These are phyloP conservation scores for Aegotheles bennettii DNA, from an alignment of 2,113 vertebrate genomes.

Conservation along the genomic window DNA sequence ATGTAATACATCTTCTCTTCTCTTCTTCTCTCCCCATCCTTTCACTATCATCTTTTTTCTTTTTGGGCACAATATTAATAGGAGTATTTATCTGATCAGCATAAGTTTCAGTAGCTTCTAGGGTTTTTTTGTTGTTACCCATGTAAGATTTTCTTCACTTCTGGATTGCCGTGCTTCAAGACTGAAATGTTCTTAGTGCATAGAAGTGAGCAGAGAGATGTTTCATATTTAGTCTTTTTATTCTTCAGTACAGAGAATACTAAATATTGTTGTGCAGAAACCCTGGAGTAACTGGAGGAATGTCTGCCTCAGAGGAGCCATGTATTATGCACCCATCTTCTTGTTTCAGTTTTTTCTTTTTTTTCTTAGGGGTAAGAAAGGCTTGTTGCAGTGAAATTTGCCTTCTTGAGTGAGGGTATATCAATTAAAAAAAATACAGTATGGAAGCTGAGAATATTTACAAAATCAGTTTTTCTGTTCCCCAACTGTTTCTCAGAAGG, in stretches of 20 bases:
- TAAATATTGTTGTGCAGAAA: slow-evolving; percentile 51
- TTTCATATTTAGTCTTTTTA: slow-evolving; percentile 29
- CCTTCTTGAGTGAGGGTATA: slow-evolving; percentile 4
- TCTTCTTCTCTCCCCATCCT: background rate
- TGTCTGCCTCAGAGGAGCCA: slow-evolving; percentile 20
- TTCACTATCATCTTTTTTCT: background rate
- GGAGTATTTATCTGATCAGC: background rate
- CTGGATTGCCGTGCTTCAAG: background rate
- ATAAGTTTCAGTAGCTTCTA: background rate
- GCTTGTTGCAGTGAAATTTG: background rate
- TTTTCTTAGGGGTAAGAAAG: slow-evolving; percentile 12
- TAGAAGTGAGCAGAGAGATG: background rate
- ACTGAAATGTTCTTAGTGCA: background rate
- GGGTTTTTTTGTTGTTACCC: background rate
- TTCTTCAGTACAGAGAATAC: slow-evolving; percentile 34
- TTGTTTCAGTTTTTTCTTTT: background rate
- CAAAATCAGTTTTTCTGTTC: slow-evolving; percentile 10
- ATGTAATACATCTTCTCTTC: background rate
- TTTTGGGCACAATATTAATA: background rate
- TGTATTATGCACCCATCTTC: slow-evolving; percentile 44
- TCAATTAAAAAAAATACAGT: slow-evolving; percentile 39
- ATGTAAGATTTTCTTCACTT: background rate
- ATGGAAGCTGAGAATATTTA: slow-evolving; percentile 13
- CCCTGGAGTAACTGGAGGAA: slow-evolving; percentile 22
- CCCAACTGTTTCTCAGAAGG: background rate